These are phyloP conservation scores for Saxidomus purpurata DNA, from an alignment of 1,140 invertebrate species.

Conservation along the genomic window DNA sequence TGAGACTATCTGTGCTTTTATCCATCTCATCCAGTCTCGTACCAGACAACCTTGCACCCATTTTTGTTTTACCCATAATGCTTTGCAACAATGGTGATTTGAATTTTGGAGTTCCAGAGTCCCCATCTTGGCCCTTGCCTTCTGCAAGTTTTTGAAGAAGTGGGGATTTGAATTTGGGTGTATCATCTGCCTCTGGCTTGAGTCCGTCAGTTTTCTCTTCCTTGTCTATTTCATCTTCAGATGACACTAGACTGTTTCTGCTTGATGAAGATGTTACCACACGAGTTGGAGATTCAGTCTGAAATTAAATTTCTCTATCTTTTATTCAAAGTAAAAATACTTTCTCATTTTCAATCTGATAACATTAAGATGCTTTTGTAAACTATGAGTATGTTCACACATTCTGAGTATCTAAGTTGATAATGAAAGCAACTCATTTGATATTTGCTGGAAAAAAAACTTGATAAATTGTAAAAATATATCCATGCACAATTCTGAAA, in stretches of 20 bases:
- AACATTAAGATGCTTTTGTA: too few relatives aligned
- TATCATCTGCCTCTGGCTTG: slow-evolving; percentile 61
- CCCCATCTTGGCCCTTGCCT: slow-evolving; percentile 70
- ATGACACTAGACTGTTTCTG: slow-evolving; percentile 64
- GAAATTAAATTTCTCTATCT: neutral
- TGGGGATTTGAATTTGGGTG: slow-evolving; percentile 82
- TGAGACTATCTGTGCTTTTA: slow-evolving; percentile 49
- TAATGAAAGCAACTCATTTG: too few relatives aligned
- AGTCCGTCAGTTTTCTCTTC: slow-evolving; percentile 36
- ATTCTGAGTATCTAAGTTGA: too few relatives aligned
- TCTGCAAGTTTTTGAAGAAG: slow-evolving; percentile 81
- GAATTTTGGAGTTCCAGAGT: slow-evolving; percentile 65
- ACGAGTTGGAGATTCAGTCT: slow-evolving; percentile 62
- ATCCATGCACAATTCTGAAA: too few relatives aligned
- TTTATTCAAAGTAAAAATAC: too few relatives aligned
- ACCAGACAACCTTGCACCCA: slow-evolving; percentile 49
- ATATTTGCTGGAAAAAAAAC: too few relatives aligned
- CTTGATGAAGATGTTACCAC: slow-evolving; percentile 51
- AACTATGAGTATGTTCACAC: too few relatives aligned
- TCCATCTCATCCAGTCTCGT: slow-evolving; percentile 53
- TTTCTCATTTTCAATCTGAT: too few relatives aligned
- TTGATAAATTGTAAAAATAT: too few relatives aligned
- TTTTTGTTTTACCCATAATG: slow-evolving; percentile 67
- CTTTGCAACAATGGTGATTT: slow-evolving; percentile 65
- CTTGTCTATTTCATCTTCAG: slow-evolving; percentile 56